Evolutionary conservation across 2,888 invertebrate genomes (phyloP), one percentile per base, ranked within the genome.

Genomic region (Scaptomyza flava): DNA sequence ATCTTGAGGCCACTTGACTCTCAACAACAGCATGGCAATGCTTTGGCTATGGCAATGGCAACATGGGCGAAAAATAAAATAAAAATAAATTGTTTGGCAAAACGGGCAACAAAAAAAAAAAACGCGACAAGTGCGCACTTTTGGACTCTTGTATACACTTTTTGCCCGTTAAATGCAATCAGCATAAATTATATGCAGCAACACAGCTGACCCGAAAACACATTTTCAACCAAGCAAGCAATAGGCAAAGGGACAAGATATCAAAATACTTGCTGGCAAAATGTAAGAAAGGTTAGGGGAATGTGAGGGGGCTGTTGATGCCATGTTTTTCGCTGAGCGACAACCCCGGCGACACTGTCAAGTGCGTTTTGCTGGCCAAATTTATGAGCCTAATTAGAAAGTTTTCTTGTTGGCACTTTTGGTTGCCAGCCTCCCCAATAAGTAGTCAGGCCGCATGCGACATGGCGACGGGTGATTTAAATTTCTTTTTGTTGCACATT

Each of bases 381-480:
- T 91, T 90, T 90, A 91, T 90, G 84, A 82, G 77, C 77, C 89
- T 90, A 90, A 90, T 90, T 91, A 90, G 83, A 90, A 83, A 86
- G 83, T 79, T 80, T 41, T 87, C 72, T 82, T 88, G 81, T 87
- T 83, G 81, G 68, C 89, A 76, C 87, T 82, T 41, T 81, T 75
- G 64, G 59, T 53, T 61, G 64, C 71, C 65, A 73, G 72, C 70
- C 69, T 72, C 75, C 64, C 74, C 75, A 68, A 61, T 62, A 47
- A 41, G 33, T 27, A 23, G 14, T 20, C 38, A 17, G 12, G 14
- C 9, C 14, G 60, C 69, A 68, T 82, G 83, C 81, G 80, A 83
- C 76, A 86, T 85, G 82, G 80, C 69, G 62, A 56, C 58, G 51
- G 62, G 64, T 79, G 86, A 82, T 72, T 82, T 78, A 68, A 83